Evolutionary conservation across 2,888 invertebrate species (phyloP).

Genomic region (Pelosia muscerda): DNA sequence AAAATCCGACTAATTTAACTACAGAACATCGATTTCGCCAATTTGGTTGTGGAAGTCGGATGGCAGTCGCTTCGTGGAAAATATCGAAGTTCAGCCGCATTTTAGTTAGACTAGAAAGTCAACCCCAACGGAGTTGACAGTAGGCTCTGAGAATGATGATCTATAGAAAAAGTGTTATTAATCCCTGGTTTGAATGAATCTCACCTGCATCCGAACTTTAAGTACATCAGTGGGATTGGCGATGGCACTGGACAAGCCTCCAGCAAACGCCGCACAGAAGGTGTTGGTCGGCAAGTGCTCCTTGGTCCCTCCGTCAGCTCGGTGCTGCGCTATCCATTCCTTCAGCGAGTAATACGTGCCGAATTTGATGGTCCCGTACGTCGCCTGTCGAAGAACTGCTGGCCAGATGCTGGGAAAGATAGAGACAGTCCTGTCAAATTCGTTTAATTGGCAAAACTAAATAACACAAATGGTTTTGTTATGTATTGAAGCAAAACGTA

Average conservation of each 20-base stretch:
- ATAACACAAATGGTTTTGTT: too few species aligned
- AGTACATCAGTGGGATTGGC: slow-evolving; percentile 98
- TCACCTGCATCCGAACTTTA: slow-evolving; percentile 97
- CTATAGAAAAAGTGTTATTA: too few species aligned
- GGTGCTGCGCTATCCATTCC: slow-evolving; percentile 87
- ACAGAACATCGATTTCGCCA: too few species aligned
- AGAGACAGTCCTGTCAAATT: background rate
- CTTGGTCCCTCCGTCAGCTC: slow-evolving; percentile 79
- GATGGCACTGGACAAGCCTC: slow-evolving; percentile 97
- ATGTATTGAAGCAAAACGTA: background rate
- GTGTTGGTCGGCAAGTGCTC: slow-evolving; percentile 90
- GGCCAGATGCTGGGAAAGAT: slow-evolving; percentile 92
- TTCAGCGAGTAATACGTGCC: slow-evolving; percentile 98
- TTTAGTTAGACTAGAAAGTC: too few species aligned
- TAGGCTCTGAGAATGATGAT: too few species aligned
- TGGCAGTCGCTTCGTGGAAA: too few species aligned
- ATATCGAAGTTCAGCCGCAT: too few species aligned
- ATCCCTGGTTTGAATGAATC: too few species aligned
- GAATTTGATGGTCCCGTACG: slow-evolving; percentile 98
- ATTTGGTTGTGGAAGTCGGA: too few species aligned
- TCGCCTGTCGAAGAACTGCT: slow-evolving; percentile 96
- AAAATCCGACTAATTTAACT: too few species aligned
- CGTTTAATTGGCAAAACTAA: too few species aligned
- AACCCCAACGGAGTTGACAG: too few species aligned
- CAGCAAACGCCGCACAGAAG: slow-evolving; percentile 93